Base-by-base conservation (phyloP, 2,113 vertebrate species). In the Albula goreensis region DNA sequence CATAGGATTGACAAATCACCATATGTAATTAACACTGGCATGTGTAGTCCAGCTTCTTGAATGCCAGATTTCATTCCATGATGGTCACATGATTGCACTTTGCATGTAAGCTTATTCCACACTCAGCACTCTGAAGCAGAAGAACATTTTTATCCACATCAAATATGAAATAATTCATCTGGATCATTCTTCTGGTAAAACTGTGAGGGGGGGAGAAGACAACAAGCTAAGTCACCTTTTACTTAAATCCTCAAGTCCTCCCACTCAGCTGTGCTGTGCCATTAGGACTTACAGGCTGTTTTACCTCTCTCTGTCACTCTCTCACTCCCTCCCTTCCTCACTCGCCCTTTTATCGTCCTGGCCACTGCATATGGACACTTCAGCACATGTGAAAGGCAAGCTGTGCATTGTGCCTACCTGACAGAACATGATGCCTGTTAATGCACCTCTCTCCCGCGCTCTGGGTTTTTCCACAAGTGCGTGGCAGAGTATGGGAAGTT, bases 281-380 rank as follows among this genome's bases (percentile, higher is more conserved):
- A 51, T 31, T 80, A 22, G 56, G 74, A 51, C 31, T 41, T 11
- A 22, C 63, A 17, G 31, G 31, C 31, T 41, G 1, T 41, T 41
- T 41, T 41, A 41, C 31, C 31, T 41, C 88, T 89, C 88, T 80
- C 88, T 2, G 79, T 88, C 89, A 51, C 83, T 86, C 60, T 80
- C n/a, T 11, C 50, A 5, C 51, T 83, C 78, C 4, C 78, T 51
- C 78, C 19, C 25, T 80, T 49, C 19, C 19, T 81, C 50, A 41
- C 50, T 52, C 49, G 50, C 9, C 50, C 48, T 19, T 10, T 56
- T 25, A 5, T 25, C n/a, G 11, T 41, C 31, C 31, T 41, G 31
- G 31, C 31, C 31, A 41, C 31, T 41, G 31, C 1, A 41, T 41
- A 41, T 41, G 31, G 31, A 41, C 31, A 41, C 31, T 41, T 41